Base-by-base conservation (phyloP, 53 echinoderm and acorn worm genomes). In the Hippasteria phrygiana region DNA sequence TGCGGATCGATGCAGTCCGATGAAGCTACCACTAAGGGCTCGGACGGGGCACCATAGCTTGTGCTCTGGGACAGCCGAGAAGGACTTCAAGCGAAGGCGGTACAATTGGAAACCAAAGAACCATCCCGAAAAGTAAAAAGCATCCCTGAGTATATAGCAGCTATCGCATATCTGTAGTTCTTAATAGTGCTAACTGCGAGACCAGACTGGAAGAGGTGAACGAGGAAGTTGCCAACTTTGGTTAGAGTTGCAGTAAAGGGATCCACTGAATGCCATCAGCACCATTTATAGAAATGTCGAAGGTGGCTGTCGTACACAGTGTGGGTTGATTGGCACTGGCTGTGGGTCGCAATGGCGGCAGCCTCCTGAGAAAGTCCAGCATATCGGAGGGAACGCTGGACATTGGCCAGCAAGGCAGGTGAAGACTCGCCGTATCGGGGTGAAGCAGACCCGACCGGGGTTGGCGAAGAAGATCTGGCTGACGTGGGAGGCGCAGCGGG, bases 371-470 rank as follows among this genome's bases (percentile, higher is more conserved):
- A 63, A 63, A 63, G 64, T 20, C 64, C 64, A 28, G 64, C 64
- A 10, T 26, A 0, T 26, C 64, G 1, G 29, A 63, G 24, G 32
- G 29, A 63, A 28, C 32, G 27, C 64, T 26, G 6, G 29, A 70
- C 70, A 70, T 1, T 6, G 70, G 38, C 70, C 70, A 70, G 70
- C 70, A 70, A 8, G 38, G 33, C 17, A 70, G 70, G 70, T 70
- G 70, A 17, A 70, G 70, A 6, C 31, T 70, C 70, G 1, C 13
- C 17, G 70, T 34, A 36, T 34, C 70, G 4, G 70, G 74, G 24
- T 45, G 43, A 27, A 45, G 6, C 1, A 27, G 3, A 0, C 27
- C 24, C 28, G 24, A 22, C 7, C 27, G n/a, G 8, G 55, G 79
- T 16, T 55, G 79, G 8, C 18, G 10, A 6, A 79, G 56, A 18